Conservation (phyloP, 2,888 invertebrate species). For the Agapostemon virescens region DNA sequence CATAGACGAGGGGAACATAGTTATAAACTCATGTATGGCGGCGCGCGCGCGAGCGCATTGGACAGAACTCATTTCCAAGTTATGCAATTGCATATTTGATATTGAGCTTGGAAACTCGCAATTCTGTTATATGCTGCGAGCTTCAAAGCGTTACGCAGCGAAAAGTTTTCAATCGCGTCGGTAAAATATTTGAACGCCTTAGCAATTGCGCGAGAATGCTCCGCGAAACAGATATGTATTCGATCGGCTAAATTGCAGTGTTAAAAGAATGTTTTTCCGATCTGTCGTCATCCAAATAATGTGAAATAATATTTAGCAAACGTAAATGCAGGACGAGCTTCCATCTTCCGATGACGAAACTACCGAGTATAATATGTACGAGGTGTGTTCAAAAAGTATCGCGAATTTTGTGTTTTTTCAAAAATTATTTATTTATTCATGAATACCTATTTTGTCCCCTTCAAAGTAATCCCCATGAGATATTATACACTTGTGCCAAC, state of each 20-base stretch:
- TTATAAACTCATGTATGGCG: constrained; percentile 41
- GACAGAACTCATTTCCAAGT: constrained; percentile 64
- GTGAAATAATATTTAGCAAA: background rate
- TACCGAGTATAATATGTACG: too few species aligned
- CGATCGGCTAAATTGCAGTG: background rate
- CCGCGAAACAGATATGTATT: background rate
- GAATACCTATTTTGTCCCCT: too few species aligned
- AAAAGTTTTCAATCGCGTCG: constrained; percentile 30
- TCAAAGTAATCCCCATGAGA: too few species aligned
- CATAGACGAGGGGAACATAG: constrained; percentile 1
- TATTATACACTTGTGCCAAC: too few species aligned
- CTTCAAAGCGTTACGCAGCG: constrained; percentile 12
- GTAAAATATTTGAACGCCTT: constrained; percentile 24
- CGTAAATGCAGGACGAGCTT: background rate
- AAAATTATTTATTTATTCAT: too few species aligned
- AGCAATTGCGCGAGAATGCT: background rate
- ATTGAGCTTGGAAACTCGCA: constrained; percentile 45
- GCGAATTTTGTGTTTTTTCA: too few species aligned
- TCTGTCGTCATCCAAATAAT: background rate
- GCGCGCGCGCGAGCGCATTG: constrained; percentile 24
- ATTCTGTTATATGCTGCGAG: constrained; percentile 27
- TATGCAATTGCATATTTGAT: constrained; percentile 65
- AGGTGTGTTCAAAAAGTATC: too few species aligned
- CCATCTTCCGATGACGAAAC: too few species aligned
- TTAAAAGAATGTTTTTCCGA: background rate